phyloP scores from a whole-genome alignment of 2,888 invertebrate species.

The Drosophila borealis region DNA sequence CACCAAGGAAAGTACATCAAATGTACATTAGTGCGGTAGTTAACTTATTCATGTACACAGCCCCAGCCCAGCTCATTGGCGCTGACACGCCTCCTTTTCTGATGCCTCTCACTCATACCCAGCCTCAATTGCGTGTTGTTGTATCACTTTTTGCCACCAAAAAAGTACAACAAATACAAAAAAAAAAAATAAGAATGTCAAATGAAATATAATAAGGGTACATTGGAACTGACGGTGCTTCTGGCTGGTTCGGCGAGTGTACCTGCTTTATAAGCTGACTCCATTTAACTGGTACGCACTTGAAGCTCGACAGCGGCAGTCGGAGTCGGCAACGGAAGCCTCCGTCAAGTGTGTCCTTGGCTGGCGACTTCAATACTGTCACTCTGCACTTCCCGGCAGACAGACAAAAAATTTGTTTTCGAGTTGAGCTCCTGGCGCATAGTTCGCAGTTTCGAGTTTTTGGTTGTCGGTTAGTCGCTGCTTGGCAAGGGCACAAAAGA shows the following conservation, averaged over 20 bases:
- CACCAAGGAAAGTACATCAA: slow-evolving; percentile 64
- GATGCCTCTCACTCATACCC: not conserved
- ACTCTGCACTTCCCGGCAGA: slow-evolving; percentile 36
- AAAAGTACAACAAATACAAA: not conserved
- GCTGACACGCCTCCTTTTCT: slow-evolving; percentile 13
- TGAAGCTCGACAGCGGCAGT: slow-evolving; percentile 29
- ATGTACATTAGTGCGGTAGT: slow-evolving; percentile 75
- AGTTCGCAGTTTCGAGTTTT: slow-evolving; percentile 50
- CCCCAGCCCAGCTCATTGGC: slow-evolving; percentile 23
- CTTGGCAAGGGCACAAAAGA: slow-evolving; percentile 37
- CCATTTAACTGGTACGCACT: slow-evolving; percentile 65
- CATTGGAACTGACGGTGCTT: slow-evolving; percentile 11
- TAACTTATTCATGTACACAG: slow-evolving; percentile 73
- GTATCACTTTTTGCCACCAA: slow-evolving; percentile 51
- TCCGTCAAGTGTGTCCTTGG: slow-evolving; percentile 52
- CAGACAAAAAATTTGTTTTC: slow-evolving; percentile 51
- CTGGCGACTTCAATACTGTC: slow-evolving; percentile 58
- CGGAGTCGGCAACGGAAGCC: slow-evolving; percentile 13
- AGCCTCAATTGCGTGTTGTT: slow-evolving; percentile 47
- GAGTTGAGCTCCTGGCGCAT: slow-evolving; percentile 51
- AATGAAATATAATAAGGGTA: slow-evolving; percentile 68
- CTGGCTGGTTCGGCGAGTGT: slow-evolving; percentile 1
- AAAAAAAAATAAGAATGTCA: slow-evolving; percentile 48
- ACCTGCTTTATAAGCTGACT: slow-evolving; percentile 60
- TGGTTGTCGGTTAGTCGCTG: slow-evolving; percentile 36